A percentile compares a stretch with the other conserved stretches of the same genome.
Evolutionary conservation across 2,888 invertebrate species (phyloP).

Genomic region (Amorpha juglandis): DNA sequence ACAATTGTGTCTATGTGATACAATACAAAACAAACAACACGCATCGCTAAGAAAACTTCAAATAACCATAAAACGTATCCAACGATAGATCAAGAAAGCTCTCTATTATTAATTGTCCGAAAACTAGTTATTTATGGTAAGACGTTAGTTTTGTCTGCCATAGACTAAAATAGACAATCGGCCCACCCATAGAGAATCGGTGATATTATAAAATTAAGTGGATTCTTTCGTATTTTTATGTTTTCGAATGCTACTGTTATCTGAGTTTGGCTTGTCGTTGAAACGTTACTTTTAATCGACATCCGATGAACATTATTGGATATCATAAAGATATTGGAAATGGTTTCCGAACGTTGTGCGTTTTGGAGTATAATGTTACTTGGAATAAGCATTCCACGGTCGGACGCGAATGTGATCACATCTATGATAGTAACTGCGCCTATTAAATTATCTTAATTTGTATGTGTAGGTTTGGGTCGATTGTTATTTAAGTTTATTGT

Average conservation of each 20-base stretch:
- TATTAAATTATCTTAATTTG: constrained; percentile 18
- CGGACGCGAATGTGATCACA: constrained; percentile 16
- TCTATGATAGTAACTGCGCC: background rate
- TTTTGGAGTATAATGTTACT: constrained; percentile 21
- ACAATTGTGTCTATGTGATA: constrained; percentile 11
- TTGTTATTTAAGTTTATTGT: constrained; percentile 23
- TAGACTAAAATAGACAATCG: constrained; percentile 67
- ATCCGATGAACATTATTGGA: constrained; percentile 18
- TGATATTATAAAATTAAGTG: constrained; percentile 68
- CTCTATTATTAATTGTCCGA: constrained; percentile 78
- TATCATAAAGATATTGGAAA: constrained; percentile 22
- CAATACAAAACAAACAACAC: constrained; percentile 37
- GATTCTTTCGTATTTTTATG: constrained; percentile 60
- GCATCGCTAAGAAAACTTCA: constrained; percentile 37
- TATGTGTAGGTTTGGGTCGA: constrained; percentile 2
- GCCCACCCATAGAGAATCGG: constrained; percentile 73
- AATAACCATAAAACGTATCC: constrained; percentile 58
- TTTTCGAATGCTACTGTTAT: constrained; percentile 58
- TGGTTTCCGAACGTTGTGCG: background rate
- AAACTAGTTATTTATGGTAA: constrained; percentile 76
- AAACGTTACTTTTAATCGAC: constrained; percentile 26
- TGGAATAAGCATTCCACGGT: constrained; percentile 15
- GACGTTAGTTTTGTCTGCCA: constrained; percentile 66
- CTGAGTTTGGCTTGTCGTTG: constrained; percentile 31
- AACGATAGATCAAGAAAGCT: constrained; percentile 67